Evolutionary conservation across 1,140 invertebrate species (phyloP).

Genomic region (Rhopalosiphum padi): DNA sequence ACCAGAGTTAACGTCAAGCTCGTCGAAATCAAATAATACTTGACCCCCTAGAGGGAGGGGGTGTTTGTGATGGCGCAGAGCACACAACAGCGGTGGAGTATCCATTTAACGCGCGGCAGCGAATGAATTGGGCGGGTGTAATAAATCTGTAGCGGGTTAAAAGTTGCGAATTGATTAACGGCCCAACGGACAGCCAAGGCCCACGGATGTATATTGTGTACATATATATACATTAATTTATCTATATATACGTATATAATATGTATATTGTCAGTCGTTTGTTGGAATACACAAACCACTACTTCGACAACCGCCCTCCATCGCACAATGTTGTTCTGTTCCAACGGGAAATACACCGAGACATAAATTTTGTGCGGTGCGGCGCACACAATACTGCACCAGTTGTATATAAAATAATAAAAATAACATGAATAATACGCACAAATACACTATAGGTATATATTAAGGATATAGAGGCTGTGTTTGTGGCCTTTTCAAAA

Average conservation of each 20-base stretch:
- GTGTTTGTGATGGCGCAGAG: neutral
- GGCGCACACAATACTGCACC: neutral
- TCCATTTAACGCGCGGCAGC: neutral
- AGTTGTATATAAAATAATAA: neutral
- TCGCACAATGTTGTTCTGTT: neutral
- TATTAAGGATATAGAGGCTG: too few species aligned
- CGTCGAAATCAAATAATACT: slow-evolving; percentile 10
- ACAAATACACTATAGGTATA: neutral
- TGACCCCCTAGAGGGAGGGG: neutral
- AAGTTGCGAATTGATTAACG: slow-evolving; percentile 55
- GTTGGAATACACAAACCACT: neutral
- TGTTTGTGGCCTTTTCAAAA: neutral
- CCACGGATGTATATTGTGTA: neutral
- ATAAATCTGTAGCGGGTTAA: slow-evolving; percentile 28
- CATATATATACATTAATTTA: neutral
- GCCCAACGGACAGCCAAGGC: slow-evolving; percentile 17
- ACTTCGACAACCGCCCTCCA: neutral
- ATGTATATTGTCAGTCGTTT: neutral
- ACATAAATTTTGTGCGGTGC: neutral
- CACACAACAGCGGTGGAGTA: neutral
- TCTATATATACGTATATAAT: neutral
- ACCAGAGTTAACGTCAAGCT: neutral
- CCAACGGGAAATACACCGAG: neutral
- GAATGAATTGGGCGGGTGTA: neutral
- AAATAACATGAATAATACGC: neutral